phyloP scores from a whole-genome alignment of 2,113 vertebrate species.

The Dissostichus mawsoni region DNA sequence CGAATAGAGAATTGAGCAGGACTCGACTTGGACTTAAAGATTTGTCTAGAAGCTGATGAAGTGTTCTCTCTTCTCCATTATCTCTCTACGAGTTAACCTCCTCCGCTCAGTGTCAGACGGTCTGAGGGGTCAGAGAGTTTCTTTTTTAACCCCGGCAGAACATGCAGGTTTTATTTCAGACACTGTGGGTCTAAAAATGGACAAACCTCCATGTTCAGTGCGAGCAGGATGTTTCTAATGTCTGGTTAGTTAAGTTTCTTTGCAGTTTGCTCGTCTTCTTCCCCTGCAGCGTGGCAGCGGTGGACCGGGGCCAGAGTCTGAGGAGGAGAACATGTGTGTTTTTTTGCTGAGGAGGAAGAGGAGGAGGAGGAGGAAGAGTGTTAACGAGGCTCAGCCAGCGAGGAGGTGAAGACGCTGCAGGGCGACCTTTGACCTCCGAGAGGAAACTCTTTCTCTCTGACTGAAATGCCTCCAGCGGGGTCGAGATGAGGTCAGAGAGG shows the following conservation, averaged over 20 bases:
- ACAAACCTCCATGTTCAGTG: slow-evolving; percentile 42
- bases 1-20: too few relatives aligned
- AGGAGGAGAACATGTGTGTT: slow-evolving; percentile 45
- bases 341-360: slow-evolving; percentile 43
- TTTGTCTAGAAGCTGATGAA: slow-evolving; percentile 10
- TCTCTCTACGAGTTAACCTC: slow-evolving; percentile 31
- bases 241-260: slow-evolving; percentile 68
- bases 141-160: slow-evolving; percentile 47
- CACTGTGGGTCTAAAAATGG: slow-evolving; percentile 39
- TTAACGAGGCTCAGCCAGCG: slow-evolving; percentile 65
- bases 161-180: slow-evolving; percentile 31
- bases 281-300: slow-evolving; percentile 63
- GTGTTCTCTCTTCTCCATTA: slow-evolving; percentile 40
- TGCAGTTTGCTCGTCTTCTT: slow-evolving; percentile 53
- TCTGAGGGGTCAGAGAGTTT: slow-evolving; percentile 46
- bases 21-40: too few relatives aligned
- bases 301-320: slow-evolving; percentile 63
- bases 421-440: slow-evolving; percentile 64
- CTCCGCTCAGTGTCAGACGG: slow-evolving; percentile 50
- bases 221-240: slow-evolving; percentile 60
- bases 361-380: slow-evolving; percentile 48
- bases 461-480: slow-evolving; percentile 59
- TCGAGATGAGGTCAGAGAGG: slow-evolving; percentile 20
- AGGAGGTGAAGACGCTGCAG: slow-evolving; percentile 60
- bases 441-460: slow-evolving; percentile 55